These are phyloP conservation scores for Syrista parreyssii DNA, from an alignment of 2,888 invertebrate genomes.

Conservation along the genomic window DNA sequence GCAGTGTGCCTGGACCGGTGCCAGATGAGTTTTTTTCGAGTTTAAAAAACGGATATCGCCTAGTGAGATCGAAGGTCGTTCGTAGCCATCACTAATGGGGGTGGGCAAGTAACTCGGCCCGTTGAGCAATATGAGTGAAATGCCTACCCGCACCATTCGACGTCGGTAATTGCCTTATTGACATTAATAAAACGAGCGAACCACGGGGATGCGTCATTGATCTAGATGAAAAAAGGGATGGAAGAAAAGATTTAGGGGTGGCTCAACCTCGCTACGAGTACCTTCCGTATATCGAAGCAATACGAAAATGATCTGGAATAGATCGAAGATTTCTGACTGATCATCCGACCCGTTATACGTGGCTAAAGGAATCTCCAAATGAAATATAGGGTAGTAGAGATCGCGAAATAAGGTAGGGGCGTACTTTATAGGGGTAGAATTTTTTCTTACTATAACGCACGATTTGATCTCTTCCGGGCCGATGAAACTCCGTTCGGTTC, in stretches of 20 bases:
- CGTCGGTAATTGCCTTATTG: slow-evolving; percentile 60
- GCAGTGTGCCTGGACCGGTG: neutral
- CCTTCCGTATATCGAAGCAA: neutral
- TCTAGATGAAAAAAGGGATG: slow-evolving; percentile 24
- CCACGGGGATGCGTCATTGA: slow-evolving; percentile 44
- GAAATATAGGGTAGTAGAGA: neutral
- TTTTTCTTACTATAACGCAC: neutral
- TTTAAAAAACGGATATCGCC: neutral
- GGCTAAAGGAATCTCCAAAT: neutral
- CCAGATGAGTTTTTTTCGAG: neutral
- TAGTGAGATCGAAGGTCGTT: slow-evolving; percentile 31
- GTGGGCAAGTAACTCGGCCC: slow-evolving; percentile 43
- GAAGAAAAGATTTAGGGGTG: neutral
- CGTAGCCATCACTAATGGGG: slow-evolving; percentile 40
- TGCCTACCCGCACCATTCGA: slow-evolving; percentile 49
- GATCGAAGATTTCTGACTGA: neutral
- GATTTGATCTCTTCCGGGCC: neutral
- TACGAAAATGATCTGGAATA: neutral
- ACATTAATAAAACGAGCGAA: slow-evolving; percentile 60
- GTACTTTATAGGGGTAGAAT: neutral
- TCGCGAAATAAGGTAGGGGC: neutral
- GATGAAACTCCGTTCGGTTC: neutral
- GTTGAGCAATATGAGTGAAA: slow-evolving; percentile 48
- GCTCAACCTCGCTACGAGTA: neutral
- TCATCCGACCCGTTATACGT: neutral